Evolutionary conservation across 2,113 vertebrate genomes (phyloP).

Genomic region (Panthera tigris): DNA sequence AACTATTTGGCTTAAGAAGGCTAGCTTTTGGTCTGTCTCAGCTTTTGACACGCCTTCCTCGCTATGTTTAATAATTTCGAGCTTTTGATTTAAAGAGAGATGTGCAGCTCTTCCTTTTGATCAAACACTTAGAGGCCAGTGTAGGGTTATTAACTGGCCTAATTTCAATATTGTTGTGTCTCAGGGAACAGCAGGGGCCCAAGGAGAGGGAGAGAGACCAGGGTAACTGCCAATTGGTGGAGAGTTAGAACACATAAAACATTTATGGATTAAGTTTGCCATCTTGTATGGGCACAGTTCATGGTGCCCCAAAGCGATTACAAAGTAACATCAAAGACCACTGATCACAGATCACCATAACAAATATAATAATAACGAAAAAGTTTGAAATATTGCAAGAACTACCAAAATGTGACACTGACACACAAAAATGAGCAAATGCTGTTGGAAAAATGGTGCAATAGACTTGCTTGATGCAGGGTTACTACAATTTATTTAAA

Average conservation of each 20-base stretch:
- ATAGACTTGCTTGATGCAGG: not conserved
- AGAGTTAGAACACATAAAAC: not conserved
- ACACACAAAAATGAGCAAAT: not conserved
- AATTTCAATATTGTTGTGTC: not conserved
- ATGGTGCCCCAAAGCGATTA: not conserved
- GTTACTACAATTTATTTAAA: not conserved
- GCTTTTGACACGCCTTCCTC: not conserved
- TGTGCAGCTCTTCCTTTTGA: not conserved
- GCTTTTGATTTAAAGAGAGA: not conserved
- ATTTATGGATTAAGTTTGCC: not conserved
- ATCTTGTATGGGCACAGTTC: not conserved
- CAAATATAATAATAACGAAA: not conserved
- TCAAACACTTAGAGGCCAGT: not conserved
- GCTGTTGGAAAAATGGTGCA: not conserved
- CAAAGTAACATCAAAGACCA: not conserved
- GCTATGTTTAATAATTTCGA: not conserved
- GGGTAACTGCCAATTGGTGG: not conserved
- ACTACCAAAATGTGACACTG: not conserved
- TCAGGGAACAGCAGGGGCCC: not conserved
- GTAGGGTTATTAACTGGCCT: not conserved
- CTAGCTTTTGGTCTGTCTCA: not conserved
- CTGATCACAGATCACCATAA: not conserved
- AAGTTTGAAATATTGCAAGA: not conserved
- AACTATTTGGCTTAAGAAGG: not conserved
- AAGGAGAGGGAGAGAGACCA: not conserved